phyloP scores from a whole-genome alignment of 2,888 invertebrate genomes.

The Hirtodrosophila confusa region DNA sequence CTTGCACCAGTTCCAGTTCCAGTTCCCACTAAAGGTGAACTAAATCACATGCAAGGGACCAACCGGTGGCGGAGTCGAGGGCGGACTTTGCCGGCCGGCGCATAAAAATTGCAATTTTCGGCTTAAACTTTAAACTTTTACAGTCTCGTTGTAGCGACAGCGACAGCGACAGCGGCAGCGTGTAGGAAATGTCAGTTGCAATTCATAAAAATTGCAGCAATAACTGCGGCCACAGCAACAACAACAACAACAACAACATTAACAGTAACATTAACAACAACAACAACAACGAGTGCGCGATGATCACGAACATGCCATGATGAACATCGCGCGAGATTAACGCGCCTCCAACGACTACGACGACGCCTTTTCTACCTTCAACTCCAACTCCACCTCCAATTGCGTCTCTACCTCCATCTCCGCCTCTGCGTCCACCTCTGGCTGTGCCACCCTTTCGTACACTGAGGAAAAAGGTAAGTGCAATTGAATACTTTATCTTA shows the following conservation, averaged over 20 bases:
- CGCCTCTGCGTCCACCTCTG: constrained; percentile 11
- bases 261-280: constrained; percentile 16
- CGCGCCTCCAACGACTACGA: constrained; percentile 50
- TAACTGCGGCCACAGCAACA: constrained; percentile 46
- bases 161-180: constrained; percentile 29
- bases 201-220: constrained; percentile 81
- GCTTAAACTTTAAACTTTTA: constrained; percentile 77
- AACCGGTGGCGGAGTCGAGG: not conserved
- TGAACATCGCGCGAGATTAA: constrained; percentile 76
- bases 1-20: constrained; percentile 55
- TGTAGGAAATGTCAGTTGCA: constrained; percentile 83
- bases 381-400: constrained; percentile 15
- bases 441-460: constrained; percentile 40
- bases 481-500: no score
- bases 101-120: constrained; percentile 58
- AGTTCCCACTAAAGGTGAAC: constrained; percentile 64
- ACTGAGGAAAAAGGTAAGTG: no score
- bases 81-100: constrained; percentile 63
- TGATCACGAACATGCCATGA: constrained; percentile 75
- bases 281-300: constrained; percentile 36
- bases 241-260: constrained; percentile 21
- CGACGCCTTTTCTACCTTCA: constrained; percentile 31
- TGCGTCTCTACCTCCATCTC: constrained; percentile 3
- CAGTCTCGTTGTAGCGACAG: constrained; percentile 10
- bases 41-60: constrained; percentile 48